Base-by-base conservation (phyloP, 2,888 invertebrate genomes). In the Drosophila ezoana region DNA sequence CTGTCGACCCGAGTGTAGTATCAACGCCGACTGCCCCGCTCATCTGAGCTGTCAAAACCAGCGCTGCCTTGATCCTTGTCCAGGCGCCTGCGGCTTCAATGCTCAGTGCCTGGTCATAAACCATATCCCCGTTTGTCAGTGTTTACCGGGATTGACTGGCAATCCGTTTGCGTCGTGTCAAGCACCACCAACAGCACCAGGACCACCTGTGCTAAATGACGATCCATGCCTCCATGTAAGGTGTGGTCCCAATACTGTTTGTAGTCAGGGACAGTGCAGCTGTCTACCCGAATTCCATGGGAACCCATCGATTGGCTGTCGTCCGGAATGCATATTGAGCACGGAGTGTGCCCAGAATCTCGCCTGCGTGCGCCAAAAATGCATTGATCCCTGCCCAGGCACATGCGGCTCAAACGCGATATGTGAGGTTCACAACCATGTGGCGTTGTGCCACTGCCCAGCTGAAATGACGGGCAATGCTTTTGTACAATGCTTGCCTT, bases 221-320 rank as follows among this genome's bases (percentile, higher is more conserved):
- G 94, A 95, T 90, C 95, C 95, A 13, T 97, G 96, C 87, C 93
- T 94, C 80, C 95, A 95, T 47, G 94, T 95, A n/a, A 95, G 95
- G 11, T 95, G 95, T 89, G 95, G 95, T 1, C 91, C 94, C n/a
- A 95, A 95, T 82, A 94, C 95, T 45, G 91, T 93, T 6, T 96
- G 96, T 76, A 93, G 94, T 64, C 94, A 95, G 85, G 96, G 95
- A 0, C 93, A 94, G 52, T 96, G 96, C 85, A 94, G 94, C 51
- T 96, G 96, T 84, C 87, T 94, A 33, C 93, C 93, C 13, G 94
- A 94, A 58, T 95, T 94, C 81, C 92, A 94, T 44, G 95, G 95
- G 62, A 94, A 94, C 81, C 95, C 95, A 14, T 94, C 94, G 68
- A 91, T 94, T 74, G 95, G 94, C 1, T 96, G 95, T 84, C 93